Percentiles rank a stretch among this genome's conserved stretches.
Evolutionary conservation across 2,888 invertebrate genomes (phyloP).

Genomic region (Rhyacophila evoluta): DNA sequence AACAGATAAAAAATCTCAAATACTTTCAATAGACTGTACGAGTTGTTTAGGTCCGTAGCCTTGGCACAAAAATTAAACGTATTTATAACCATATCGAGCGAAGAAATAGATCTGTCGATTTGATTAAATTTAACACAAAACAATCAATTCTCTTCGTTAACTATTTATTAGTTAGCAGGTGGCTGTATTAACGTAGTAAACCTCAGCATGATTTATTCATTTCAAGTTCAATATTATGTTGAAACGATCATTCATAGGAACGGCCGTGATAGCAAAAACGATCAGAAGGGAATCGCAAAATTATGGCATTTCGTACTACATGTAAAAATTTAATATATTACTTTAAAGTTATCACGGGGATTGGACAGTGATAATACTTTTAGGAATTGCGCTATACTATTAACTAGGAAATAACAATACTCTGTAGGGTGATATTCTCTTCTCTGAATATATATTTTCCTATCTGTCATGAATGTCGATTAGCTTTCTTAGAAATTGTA

Average conservation of each 20-base stretch:
- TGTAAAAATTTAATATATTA: no score
- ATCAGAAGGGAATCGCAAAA: background rate
- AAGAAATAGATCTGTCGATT: conserved; percentile 1
- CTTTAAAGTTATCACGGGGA: no score
- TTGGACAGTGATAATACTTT: no score
- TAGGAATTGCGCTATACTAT: background rate
- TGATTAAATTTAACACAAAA: background rate
- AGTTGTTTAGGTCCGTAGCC: background rate
- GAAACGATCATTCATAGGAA: background rate
- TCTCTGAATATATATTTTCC: no score
- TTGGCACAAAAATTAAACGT: background rate
- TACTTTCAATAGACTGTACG: no score
- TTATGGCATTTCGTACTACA: background rate
- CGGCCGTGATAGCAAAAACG: background rate
- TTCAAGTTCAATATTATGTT: background rate
- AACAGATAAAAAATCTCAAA: no score
- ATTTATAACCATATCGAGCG: background rate
- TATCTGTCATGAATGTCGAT: no score
- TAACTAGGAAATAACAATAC: no score
- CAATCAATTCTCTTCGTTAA: background rate
- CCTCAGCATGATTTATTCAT: background rate
- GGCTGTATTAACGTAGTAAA: background rate
- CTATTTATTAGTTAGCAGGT: background rate
- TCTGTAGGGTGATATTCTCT: no score
- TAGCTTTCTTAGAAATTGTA: no score